Evolutionary conservation across 2,113 vertebrate genomes (phyloP), one percentile per base, ranked within the genome.

Genomic region (Tympanuchus pallidicinctus): DNA sequence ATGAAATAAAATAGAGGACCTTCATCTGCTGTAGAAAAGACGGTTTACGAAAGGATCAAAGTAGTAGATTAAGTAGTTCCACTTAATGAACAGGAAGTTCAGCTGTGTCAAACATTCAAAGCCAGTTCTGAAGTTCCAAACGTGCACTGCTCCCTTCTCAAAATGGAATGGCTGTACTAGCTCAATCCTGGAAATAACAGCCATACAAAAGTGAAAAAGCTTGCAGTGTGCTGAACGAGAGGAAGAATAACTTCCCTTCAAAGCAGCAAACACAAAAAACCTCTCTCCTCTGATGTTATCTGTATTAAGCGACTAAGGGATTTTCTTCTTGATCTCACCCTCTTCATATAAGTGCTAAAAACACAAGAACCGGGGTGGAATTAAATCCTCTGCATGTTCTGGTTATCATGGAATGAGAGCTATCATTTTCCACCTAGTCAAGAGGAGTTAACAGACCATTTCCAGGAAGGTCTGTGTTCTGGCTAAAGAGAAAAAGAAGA

Each of bases 81-180:
- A 73, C 86, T 91, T 93, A 92, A 95, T 69, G 80, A 95, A 94
- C 64, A 92, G 56, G 89, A 91, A 94, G 88, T 88, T 94, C 82
- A 82, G 54, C 91, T 90, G 76, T 93, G 90, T 93, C 82, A 91
- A 83, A 88, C 94, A 83, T 64, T 91, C 82, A 45, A 52, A 93
- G 88, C 78, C 19, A 81, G 75, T 91, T 89, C 3, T 89, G 76
- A 94, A 91, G 93, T 83, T 90, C 91, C 93, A 91, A 91, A 86
- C 71, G 48, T 48, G 65, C 69, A 69, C 40, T 45, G 48, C 80
- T 92, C 43, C 61, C 52, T 81, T 78, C 80, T 88, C 43, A 72
- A 50, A 94, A 59, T 1, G 65, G 56, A 94, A 83, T 19, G 38
- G 82, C 52, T 65, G 32, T 43, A 21, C 65, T 16, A 71, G 86